These are phyloP conservation scores for Sprattus sprattus DNA, from an alignment of 2,113 vertebrate species.

Conservation along the genomic window DNA sequence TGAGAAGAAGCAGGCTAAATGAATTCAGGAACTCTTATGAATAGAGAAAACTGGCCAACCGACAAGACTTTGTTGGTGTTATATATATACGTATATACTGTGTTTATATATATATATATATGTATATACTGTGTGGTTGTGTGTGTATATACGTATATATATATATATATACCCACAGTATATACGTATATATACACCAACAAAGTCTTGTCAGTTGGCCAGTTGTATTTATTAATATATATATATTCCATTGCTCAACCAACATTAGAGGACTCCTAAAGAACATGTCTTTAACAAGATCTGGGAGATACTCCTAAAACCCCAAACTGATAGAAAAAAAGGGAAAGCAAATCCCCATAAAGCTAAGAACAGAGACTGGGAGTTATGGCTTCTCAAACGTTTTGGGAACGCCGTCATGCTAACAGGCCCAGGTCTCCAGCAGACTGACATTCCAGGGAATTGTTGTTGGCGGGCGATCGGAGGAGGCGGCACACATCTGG, in stretches of 20 bases:
- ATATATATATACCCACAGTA: too few relatives aligned
- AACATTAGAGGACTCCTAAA: not conserved
- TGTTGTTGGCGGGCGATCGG: conserved; percentile 64
- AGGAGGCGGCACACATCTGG: conserved; percentile 71
- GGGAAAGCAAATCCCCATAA: not conserved
- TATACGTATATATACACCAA: not conserved
- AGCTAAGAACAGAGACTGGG: not conserved
- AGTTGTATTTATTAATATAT: not conserved
- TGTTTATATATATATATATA: too few relatives aligned
- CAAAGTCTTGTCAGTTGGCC: not conserved
- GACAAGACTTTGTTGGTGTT: not conserved
- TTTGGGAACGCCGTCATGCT: conserved; percentile 52
- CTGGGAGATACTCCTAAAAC: not conserved
- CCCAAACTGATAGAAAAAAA: not conserved
- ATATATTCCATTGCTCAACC: not conserved
- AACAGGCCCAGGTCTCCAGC: conserved; percentile 64
- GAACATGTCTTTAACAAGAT: not conserved
- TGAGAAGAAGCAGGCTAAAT: not conserved
- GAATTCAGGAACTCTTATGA: not conserved
- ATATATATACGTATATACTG: too few relatives aligned
- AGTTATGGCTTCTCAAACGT: conserved; percentile 28
- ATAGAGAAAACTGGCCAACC: not conserved
- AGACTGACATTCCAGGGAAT: conserved; percentile 64
- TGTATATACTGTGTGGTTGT: too few relatives aligned
- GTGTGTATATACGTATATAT: too few relatives aligned